Evolutionary conservation across 2,888 invertebrate species (phyloP).

Genomic region (Podabrus alpinus): DNA sequence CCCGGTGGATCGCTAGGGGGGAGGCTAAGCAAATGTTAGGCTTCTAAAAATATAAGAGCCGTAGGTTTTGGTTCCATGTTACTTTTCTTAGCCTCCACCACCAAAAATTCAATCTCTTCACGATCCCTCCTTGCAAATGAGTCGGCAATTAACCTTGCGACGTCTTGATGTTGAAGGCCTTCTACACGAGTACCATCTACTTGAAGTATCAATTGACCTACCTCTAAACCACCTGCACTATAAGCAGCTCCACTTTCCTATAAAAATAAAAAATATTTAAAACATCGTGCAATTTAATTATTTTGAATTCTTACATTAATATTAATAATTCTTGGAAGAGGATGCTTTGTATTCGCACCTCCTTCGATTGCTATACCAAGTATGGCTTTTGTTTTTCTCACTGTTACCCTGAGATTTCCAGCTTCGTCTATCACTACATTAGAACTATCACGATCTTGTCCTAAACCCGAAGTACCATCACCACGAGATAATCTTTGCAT

Average conservation of each 20-base stretch:
- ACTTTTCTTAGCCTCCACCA: constrained; percentile 90
- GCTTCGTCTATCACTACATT: constrained; percentile 82
- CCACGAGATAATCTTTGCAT: constrained; percentile 73
- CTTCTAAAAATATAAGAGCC: constrained; percentile 87
- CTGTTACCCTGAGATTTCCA: constrained; percentile 85
- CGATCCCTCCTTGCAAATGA: constrained; percentile 89
- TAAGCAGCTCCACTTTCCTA: constrained; percentile 94
- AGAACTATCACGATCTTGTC: constrained; percentile 57
- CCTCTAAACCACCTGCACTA: constrained; percentile 89
- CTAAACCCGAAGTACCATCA: constrained; percentile 50
- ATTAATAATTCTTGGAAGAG: constrained; percentile 92
- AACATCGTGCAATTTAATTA: background rate
- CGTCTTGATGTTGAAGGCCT: constrained; percentile 86
- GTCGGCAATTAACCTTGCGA: constrained; percentile 89
- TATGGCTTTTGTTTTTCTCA: constrained; percentile 92
- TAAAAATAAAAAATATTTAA: constrained; percentile 5
- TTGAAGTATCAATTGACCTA: constrained; percentile 92
- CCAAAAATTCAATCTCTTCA: constrained; percentile 90
- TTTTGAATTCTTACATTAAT: constrained; percentile 80
- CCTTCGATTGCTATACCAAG: constrained; percentile 97
- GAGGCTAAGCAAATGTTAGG: constrained; percentile 90
- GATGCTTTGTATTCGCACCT: constrained; percentile 94
- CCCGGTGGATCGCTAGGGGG: constrained; percentile 78
- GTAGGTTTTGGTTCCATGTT: constrained; percentile 91
- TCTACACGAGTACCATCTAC: constrained; percentile 76